Evolutionary conservation across 1,140 invertebrate species (phyloP).

Genomic region (Papilio glaucus): DNA sequence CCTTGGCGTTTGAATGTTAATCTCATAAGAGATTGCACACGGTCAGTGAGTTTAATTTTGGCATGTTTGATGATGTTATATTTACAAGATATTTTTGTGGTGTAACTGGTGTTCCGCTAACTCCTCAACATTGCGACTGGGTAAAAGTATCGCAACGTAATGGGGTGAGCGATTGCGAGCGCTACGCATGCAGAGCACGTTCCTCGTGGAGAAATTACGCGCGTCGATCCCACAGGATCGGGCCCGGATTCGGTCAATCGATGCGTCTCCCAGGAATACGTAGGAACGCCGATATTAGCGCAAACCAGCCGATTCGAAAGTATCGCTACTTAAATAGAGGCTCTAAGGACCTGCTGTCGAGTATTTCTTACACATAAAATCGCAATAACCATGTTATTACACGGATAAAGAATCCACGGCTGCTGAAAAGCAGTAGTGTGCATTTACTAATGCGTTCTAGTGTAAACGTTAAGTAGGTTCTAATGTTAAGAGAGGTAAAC

Average conservation of each 20-base stretch:
- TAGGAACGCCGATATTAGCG: slow-evolving; percentile 27
- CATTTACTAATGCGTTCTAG: too few relatives aligned
- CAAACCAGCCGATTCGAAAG: slow-evolving; percentile 22
- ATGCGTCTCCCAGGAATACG: slow-evolving; percentile 60
- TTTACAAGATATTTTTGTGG: background rate
- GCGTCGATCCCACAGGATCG: slow-evolving; percentile 64
- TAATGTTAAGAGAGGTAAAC: too few relatives aligned
- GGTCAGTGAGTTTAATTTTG: too few relatives aligned
- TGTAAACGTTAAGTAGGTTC: too few relatives aligned
- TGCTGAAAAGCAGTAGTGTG: too few relatives aligned
- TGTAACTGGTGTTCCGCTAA: slow-evolving; percentile 37
- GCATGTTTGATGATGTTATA: too few relatives aligned
- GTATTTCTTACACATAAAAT: slow-evolving; percentile 14
- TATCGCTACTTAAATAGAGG: background rate
- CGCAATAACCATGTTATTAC: background rate
- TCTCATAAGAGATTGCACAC: too few relatives aligned
- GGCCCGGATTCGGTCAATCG: slow-evolving; percentile 71
- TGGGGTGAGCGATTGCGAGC: slow-evolving; percentile 76
- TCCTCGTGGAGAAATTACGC: slow-evolving; percentile 71
- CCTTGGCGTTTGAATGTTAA: too few relatives aligned
- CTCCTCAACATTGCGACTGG: slow-evolving; percentile 31
- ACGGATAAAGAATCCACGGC: too few relatives aligned
- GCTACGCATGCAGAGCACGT: slow-evolving; percentile 73
- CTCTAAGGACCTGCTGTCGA: background rate
- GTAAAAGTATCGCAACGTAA: slow-evolving; percentile 67